Evolutionary conservation across 1,140 invertebrate genomes (phyloP).

Genomic region (Muscidifurax raptorellus): DNA sequence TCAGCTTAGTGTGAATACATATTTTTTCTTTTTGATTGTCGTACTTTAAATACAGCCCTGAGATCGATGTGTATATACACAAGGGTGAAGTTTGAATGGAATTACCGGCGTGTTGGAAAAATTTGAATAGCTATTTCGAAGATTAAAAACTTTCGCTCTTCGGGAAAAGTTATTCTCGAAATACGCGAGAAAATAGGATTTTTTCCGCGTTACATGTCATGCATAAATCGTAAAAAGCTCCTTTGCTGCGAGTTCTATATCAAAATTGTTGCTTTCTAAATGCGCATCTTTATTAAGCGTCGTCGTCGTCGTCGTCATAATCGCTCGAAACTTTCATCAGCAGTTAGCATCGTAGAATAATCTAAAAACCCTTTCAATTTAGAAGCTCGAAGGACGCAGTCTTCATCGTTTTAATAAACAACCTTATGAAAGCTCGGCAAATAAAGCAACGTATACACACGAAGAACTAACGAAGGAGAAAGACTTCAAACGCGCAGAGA

Average conservation of each 20-base stretch:
- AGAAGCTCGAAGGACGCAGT: neutral
- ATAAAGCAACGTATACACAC: neutral
- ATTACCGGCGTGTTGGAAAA: neutral
- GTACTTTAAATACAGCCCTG: neutral
- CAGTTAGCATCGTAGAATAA: neutral
- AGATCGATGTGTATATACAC: neutral
- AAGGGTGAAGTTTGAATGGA: neutral
- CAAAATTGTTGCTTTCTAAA: neutral
- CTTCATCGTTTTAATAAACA: neutral
- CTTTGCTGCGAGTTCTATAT: neutral
- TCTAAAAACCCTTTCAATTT: neutral
- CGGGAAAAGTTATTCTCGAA: neutral
- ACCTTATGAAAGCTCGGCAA: neutral
- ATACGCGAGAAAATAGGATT: neutral
- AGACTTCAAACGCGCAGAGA: neutral
- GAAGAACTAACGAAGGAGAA: neutral
- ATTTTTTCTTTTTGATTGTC: neutral
- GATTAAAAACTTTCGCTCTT: neutral
- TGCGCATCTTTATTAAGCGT: neutral
- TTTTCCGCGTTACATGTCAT: slow-evolving; percentile 6
- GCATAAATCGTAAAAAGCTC: slow-evolving; percentile 19
- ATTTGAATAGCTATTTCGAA: neutral
- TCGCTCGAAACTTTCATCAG: neutral
- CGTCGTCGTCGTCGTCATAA: too few relatives aligned
- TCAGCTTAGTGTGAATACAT: neutral